phyloP scores from a whole-genome alignment of 2,888 invertebrate species.

The Phengaris arion region DNA sequence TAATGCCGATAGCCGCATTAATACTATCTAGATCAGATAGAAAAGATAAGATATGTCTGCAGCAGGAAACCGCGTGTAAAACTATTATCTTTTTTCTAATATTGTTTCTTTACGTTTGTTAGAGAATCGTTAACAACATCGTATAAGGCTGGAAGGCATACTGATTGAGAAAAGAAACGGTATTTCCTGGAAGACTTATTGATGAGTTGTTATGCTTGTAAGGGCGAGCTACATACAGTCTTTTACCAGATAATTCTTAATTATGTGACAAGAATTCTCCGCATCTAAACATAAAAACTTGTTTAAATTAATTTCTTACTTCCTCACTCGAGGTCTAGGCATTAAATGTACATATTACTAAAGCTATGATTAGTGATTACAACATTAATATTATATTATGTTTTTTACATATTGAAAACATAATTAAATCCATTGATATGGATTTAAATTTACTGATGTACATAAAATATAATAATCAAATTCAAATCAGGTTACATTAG shows the following conservation, averaged over 20 bases:
- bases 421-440: neutral
- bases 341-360: neutral
- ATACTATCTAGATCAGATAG: constrained; percentile 34
- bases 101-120: constrained; percentile 19
- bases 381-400: neutral
- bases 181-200: constrained; percentile 5
- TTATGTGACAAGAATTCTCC: neutral
- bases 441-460: too few relatives aligned
- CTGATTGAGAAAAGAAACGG: constrained; percentile 22
- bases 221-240: neutral
- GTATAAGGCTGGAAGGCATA: neutral
- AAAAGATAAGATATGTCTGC: constrained; percentile 30
- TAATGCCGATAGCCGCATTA: constrained; percentile 34
- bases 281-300: neutral
- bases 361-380: neutral
- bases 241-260: constrained; percentile 2
- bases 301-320: neutral
- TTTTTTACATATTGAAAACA: neutral
- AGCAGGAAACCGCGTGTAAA: constrained; percentile 29
- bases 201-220: constrained; percentile 16
- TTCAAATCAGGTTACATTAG: constrained; percentile 26
- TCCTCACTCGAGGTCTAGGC: neutral
- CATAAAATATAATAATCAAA: constrained; percentile 10
- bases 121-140: constrained; percentile 11
- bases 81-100: constrained; percentile 29